phyloP scores from a whole-genome alignment of 1,140 invertebrate genomes.

The Eumeta japonica region DNA sequence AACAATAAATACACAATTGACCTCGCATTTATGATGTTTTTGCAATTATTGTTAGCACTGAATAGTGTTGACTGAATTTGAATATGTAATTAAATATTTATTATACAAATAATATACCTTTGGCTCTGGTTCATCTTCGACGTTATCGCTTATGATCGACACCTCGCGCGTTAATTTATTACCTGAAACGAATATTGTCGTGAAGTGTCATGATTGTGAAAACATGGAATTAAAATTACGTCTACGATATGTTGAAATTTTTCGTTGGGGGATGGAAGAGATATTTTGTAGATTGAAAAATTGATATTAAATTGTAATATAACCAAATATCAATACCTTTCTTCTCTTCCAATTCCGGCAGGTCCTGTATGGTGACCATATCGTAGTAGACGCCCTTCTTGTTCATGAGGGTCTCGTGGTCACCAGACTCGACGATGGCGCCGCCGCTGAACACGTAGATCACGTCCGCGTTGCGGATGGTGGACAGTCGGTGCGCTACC shows the following conservation, averaged over 20 bases:
- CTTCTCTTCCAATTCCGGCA: background rate
- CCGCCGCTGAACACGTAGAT: conserved; percentile 73
- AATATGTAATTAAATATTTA: too few species aligned
- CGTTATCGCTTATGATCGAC: too few species aligned
- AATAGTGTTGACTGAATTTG: too few species aligned
- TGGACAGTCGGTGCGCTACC: conserved; percentile 78
- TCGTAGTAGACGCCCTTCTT: conserved; percentile 70
- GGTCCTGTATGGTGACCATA: conserved; percentile 59
- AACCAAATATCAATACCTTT: background rate
- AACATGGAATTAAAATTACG: background rate
- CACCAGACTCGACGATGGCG: conserved; percentile 67
- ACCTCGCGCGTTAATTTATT: too few species aligned
- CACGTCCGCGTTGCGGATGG: conserved; percentile 70
- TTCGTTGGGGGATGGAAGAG: background rate
- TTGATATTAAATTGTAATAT: background rate
- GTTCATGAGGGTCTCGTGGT: conserved; percentile 68
- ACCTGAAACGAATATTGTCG: too few species aligned
- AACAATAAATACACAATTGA: too few species aligned
- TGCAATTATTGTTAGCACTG: too few species aligned
- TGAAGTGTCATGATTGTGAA: too few species aligned
- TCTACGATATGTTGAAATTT: background rate
- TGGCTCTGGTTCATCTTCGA: too few species aligned
- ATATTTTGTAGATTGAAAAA: background rate
- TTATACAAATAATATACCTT: too few species aligned
- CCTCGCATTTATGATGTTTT: too few species aligned